Percentiles rank a stretch among this genome's conserved stretches.
Conservation (phyloP, 2,797 vertebrate genomes). For the Pitangus sulphuratus region DNA sequence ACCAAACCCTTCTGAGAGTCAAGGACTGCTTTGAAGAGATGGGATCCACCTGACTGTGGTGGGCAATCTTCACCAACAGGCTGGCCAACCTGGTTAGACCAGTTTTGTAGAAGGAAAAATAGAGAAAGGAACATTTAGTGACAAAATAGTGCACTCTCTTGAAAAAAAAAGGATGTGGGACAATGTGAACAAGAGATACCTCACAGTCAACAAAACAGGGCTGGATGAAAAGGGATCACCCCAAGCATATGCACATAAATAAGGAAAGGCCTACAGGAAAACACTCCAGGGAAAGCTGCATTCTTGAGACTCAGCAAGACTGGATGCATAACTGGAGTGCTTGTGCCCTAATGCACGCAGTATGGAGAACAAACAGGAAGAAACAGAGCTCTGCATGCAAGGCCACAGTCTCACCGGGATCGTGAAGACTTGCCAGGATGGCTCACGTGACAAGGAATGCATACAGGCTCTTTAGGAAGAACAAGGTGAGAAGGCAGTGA, state of each 20-base stretch:
- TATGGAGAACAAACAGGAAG: not conserved
- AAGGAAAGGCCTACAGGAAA: not conserved
- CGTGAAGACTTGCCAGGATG: not conserved
- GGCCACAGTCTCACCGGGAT: not conserved
- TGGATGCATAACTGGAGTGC: not conserved
- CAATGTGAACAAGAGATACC: accelerated
- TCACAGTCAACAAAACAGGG: not conserved
- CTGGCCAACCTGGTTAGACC: not conserved
- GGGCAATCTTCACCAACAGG: not conserved
- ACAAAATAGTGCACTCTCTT: not conserved
- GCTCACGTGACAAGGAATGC: not conserved
- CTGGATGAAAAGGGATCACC: not conserved
- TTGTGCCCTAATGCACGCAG: not conserved
- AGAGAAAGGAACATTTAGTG: not conserved
- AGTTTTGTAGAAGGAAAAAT: not conserved
- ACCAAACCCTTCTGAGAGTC: not conserved
- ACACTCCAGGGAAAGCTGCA: not conserved
- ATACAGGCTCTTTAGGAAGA: not conserved
- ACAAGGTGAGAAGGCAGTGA: not conserved
- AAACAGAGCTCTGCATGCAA: not conserved
- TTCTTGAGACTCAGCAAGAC: not conserved
- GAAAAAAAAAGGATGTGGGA: not conserved
- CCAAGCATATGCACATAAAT: not conserved
- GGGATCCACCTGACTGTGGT: not conserved
- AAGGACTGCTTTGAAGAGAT: not conserved